Evolutionary conservation across 1,140 invertebrate species (phyloP).

Genomic region (Papilio helenus): DNA sequence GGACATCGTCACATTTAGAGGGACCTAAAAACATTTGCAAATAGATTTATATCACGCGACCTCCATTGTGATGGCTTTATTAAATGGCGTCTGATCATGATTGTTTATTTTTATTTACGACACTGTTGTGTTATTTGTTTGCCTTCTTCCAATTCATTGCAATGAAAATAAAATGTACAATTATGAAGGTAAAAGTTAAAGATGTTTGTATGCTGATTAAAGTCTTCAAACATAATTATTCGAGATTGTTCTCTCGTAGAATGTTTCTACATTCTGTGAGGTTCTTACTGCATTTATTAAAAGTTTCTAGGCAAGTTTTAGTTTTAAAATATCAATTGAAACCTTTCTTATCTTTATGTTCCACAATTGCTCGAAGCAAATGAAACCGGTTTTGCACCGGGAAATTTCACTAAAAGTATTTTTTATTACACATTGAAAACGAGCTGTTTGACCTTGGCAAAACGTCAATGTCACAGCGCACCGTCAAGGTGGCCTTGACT

Average conservation of each 20-base stretch:
- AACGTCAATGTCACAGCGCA: slow-evolving; percentile 1
- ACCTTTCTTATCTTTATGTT: too few species aligned
- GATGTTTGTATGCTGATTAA: too few species aligned
- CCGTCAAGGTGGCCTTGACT: slow-evolving; percentile 17
- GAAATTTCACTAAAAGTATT: not conserved
- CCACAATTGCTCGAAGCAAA: not conserved
- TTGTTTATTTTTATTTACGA: slow-evolving; percentile 8
- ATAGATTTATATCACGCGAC: slow-evolving; percentile 42
- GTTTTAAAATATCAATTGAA: not conserved
- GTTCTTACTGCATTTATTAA: too few species aligned
- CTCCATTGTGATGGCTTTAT: slow-evolving; percentile 43
- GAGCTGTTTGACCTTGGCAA: not conserved
- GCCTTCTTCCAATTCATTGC: not conserved
- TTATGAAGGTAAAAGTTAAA: not conserved
- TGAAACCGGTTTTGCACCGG: not conserved
- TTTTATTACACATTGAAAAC: slow-evolving; percentile 11
- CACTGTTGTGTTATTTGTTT: not conserved
- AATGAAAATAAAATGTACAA: not conserved
- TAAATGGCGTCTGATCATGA: slow-evolving; percentile 17
- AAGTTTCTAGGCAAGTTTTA: not conserved
- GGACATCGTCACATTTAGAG: slow-evolving; percentile 55
- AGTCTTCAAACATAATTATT: too few species aligned
- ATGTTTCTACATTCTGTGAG: too few species aligned
- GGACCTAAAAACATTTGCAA: slow-evolving; percentile 49
- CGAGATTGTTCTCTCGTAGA: too few species aligned